phyloP scores from a whole-genome alignment of 2,797 vertebrate genomes.

The Nannoperca australis region DNA sequence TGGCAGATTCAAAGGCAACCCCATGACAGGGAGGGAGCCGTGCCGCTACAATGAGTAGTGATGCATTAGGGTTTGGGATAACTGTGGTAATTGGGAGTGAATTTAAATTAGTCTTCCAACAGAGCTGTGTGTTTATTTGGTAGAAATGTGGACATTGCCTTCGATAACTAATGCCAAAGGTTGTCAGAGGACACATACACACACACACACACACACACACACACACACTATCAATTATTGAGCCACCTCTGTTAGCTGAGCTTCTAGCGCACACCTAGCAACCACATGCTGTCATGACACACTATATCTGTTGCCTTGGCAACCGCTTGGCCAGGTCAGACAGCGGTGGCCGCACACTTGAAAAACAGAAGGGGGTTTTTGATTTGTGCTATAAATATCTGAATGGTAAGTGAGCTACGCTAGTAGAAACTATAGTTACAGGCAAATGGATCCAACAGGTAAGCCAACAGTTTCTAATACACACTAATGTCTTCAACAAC shows the following conservation, averaged over 20 bases:
- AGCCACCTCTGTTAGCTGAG: constrained; percentile 73
- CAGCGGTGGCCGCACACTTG: constrained; percentile 27
- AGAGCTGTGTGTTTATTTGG: background rate
- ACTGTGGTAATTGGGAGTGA: constrained; percentile 39
- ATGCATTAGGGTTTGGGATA: constrained; percentile 35
- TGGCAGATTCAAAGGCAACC: constrained; percentile 10
- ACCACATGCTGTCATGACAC: constrained; percentile 73
- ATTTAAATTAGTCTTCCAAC: constrained; percentile 49
- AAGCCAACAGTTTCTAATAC: background rate
- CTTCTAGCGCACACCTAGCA: constrained; percentile 78
- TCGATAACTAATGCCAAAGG: constrained; percentile 28
- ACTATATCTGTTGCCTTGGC: constrained; percentile 73
- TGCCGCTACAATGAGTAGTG: background rate
- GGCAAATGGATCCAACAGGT: background rate
- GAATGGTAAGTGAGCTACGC: background rate
- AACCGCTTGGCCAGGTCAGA: constrained; percentile 71
- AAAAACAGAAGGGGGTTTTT: constrained; percentile 43
- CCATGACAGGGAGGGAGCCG: background rate
- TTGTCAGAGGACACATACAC: constrained; percentile 24
- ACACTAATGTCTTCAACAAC: background rate
- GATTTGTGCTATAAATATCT: constrained; percentile 60
- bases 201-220: constrained; percentile 33
- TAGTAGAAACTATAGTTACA: background rate
- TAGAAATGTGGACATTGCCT: background rate
- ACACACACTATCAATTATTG: constrained; percentile 79